A percentile compares a stretch with the other conserved stretches of the same genome.
Conservation (phyloP, 2,888 invertebrate species). For the Alloscopus bannaensis region DNA sequence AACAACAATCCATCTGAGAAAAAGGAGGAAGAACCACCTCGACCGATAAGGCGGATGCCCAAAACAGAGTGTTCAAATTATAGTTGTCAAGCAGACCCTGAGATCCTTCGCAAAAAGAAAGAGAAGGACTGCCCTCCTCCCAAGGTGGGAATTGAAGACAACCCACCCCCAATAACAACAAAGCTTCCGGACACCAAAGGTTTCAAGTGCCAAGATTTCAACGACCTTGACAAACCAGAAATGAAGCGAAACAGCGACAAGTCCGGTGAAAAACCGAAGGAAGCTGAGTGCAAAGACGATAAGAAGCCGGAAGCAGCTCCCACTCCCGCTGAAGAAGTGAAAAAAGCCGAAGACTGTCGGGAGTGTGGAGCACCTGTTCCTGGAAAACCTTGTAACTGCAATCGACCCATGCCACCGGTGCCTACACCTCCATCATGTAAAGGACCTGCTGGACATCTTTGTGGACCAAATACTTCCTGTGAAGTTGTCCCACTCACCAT, state of each 20-base stretch:
- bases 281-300: not conserved
- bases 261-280: not conserved
- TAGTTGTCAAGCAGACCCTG: not conserved
- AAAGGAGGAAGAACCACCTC: not conserved
- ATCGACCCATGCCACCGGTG: not conserved
- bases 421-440: slow-evolving; percentile 11
- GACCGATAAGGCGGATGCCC: slow-evolving; percentile 10
- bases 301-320: not conserved
- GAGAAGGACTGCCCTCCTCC: not conserved
- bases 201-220: slow-evolving; percentile 27
- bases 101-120: not conserved
- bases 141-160: slow-evolving; percentile 15
- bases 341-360: not conserved
- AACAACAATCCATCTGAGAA: slow-evolving; percentile 22
- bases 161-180: slow-evolving; percentile 8
- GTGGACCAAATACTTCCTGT: slow-evolving; percentile 49
- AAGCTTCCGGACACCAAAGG: slow-evolving; percentile 19
- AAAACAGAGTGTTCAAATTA: slow-evolving; percentile 12
- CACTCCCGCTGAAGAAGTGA: not conserved
- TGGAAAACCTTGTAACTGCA: slow-evolving; percentile 28
- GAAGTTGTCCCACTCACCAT: slow-evolving; percentile 38
- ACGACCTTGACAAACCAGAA: not conserved
- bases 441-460: not conserved
- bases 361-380: slow-evolving; percentile 16
- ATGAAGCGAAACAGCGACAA: no score